Evolutionary conservation across 2,797 vertebrate species (phyloP), one percentile per base, ranked within the genome.

Genomic region (Linurgus olivaceus): DNA sequence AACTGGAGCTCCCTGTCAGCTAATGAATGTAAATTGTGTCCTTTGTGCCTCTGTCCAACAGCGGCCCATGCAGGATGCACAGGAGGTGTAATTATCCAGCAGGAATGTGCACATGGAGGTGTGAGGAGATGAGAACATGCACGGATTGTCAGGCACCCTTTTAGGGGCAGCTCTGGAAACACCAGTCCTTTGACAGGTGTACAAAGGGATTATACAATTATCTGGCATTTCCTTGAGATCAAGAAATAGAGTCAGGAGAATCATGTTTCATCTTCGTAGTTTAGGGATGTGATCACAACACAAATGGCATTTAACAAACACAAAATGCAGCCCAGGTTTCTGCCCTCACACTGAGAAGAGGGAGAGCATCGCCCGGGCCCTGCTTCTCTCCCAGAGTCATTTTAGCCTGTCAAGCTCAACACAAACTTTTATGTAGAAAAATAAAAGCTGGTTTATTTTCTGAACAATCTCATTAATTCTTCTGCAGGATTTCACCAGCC

Each of bases 21-120:
- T 90, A 65, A 80, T 3, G 58, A 17, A 55, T 94, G 78, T 61
- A 91, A 94, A 86, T 66, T 25, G 65, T 92, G 91, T n/a, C 82
- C 81, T 93, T 58, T 75, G 86, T 96, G 88, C 92, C 84, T 71
- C 5, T 35, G 72, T 52, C 88, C 88, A 86, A 47, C 62, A 89
- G 20, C 71, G 94, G 90, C 78, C 87, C 25, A 1, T 57, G 89
- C 78, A 52, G 79, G 82, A 90, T 35, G 71, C 75, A 40, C 81
- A 6, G 28, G 88, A 67, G 48, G 81, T 54, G 81, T 18, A 89
- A 93, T 91, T 92, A 83, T 55, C 84, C 44, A 75, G 67, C 74
- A 80, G 52, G 78, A 85, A 74, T n/a, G 45, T 51, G 77, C 90
- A 35, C 71, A 25, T 11, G 33, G 78, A 80, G 63, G 45, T 38